These are phyloP conservation scores for Cordylochernes scorpioides DNA, from an alignment of 2,888 invertebrate species.

Conservation along the genomic window DNA sequence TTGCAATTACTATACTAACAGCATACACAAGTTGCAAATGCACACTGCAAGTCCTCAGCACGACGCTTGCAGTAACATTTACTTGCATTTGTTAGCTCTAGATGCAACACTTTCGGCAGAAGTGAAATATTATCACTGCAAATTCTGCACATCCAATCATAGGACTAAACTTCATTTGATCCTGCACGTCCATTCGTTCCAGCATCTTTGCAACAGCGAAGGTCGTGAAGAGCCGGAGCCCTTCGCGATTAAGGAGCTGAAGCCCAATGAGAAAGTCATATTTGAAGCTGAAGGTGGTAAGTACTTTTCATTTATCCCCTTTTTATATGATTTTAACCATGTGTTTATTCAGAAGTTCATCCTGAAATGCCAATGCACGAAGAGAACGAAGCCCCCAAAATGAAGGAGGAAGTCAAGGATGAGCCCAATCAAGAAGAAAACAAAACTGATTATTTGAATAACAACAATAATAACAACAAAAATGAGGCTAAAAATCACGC, in stretches of 20 bases:
- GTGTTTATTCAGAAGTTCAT: background rate
- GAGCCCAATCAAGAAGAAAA: no score
- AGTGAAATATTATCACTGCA: slow-evolving; percentile 37
- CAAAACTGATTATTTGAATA: no score
- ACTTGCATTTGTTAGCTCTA: slow-evolving; percentile 50
- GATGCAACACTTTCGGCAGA: slow-evolving; percentile 17
- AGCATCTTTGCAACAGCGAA: slow-evolving; percentile 50
- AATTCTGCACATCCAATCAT: slow-evolving; percentile 57
- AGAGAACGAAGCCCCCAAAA: slow-evolving; percentile 2
- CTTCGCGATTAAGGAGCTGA: slow-evolving; percentile 13
- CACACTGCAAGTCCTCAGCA: slow-evolving; percentile 73
- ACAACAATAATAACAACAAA: slow-evolving; percentile 1
- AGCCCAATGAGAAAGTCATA: slow-evolving; percentile 4
- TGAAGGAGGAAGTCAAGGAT: no score
- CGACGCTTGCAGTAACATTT: slow-evolving; percentile 54
- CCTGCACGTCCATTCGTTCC: slow-evolving; percentile 47
- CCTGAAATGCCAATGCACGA: slow-evolving; percentile 2
- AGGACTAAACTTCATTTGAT: slow-evolving; percentile 55
- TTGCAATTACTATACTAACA: slow-evolving; percentile 91
- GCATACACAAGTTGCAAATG: slow-evolving; percentile 74
- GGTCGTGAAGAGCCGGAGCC: slow-evolving; percentile 24
- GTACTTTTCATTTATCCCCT: background rate
- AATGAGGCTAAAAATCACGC: no score
- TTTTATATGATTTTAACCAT: background rate
- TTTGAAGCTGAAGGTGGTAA: slow-evolving; percentile 9